Conservation (phyloP, 2,888 invertebrate genomes). For the Athetis lepigone region DNA sequence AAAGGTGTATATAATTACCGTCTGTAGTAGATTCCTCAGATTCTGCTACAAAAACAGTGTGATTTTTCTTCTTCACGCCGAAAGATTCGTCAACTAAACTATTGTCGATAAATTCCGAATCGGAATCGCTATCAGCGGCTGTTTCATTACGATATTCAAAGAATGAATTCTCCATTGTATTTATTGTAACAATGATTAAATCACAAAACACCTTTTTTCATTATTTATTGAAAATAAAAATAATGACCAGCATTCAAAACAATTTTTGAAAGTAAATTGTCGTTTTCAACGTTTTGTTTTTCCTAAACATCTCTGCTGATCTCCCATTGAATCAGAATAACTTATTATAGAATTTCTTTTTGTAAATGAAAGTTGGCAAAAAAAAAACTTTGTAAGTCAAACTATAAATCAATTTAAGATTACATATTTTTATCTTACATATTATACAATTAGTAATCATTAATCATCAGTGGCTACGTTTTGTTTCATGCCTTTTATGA, state of each 20-base stretch:
- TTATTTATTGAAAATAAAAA: constrained; percentile 49
- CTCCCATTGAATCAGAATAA: too few relatives aligned
- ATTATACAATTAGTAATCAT: too few relatives aligned
- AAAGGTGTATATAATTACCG: constrained; percentile 66
- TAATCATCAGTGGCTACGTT: not conserved
- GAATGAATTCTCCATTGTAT: constrained; percentile 83
- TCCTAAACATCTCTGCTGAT: not conserved
- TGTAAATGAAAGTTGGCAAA: too few relatives aligned
- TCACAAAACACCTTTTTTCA: constrained; percentile 40
- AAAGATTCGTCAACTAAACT: constrained; percentile 76
- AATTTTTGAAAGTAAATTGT: constrained; percentile 69
- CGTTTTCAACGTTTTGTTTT: constrained; percentile 69
- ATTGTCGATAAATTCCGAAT: constrained; percentile 81
- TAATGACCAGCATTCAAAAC: constrained; percentile 52
- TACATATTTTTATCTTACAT: too few relatives aligned
- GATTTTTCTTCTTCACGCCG: constrained; percentile 76
- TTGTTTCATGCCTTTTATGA: not conserved
- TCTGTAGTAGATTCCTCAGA: constrained; percentile 80
- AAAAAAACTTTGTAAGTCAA: too few relatives aligned
- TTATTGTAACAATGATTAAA: constrained; percentile 33
- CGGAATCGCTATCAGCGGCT: constrained; percentile 75
- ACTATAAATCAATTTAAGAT: not conserved
- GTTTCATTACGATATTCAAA: constrained; percentile 83
- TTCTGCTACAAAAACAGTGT: constrained; percentile 83
- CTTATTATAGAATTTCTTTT: too few relatives aligned